Percentiles rank a stretch among this genome's conserved stretches.
These are phyloP conservation scores for Megastigmus dorsalis DNA, from an alignment of 2,888 invertebrate genomes.

Conservation along the genomic window DNA sequence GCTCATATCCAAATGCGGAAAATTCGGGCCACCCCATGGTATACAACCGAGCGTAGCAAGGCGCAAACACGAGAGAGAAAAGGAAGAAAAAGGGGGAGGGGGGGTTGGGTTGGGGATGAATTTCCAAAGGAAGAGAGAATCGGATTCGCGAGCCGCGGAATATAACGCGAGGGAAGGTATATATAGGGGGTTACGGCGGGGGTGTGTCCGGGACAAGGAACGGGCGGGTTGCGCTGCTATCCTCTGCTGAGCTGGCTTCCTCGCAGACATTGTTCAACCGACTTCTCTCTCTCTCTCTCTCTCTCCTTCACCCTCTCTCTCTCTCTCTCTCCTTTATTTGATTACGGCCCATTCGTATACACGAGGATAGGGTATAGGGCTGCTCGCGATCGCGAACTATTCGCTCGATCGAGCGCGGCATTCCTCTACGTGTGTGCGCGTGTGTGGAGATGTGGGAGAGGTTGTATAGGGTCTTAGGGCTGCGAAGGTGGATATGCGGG, in stretches of 20 bases:
- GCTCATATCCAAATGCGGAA: too few relatives aligned
- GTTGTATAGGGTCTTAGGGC: too few relatives aligned
- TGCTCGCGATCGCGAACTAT: neutral
- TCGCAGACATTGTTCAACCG: constrained; percentile 39
- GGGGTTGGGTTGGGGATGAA: neutral
- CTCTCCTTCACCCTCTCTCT: constrained; percentile 14
- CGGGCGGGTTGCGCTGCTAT: constrained; percentile 72
- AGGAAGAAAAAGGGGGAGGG: neutral
- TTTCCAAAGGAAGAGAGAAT: too few relatives aligned
- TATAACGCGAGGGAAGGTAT: too few relatives aligned
- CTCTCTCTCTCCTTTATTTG: constrained; percentile 70
- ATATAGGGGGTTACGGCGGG: constrained; percentile 71
- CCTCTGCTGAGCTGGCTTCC: constrained; percentile 72
- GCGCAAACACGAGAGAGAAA: neutral
- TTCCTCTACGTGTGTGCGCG: neutral
- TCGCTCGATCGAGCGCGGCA: neutral
- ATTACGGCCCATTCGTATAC: constrained; percentile 73
- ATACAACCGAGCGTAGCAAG: neutral
- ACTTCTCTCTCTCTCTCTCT: constrained; percentile 26
- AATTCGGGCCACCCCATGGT: too few relatives aligned
- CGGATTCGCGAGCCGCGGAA: too few relatives aligned
- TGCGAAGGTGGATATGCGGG: too few relatives aligned
- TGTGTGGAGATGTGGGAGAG: too few relatives aligned
- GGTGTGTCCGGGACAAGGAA: constrained; percentile 75
- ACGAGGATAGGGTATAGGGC: constrained; percentile 57